Evolutionary conservation across 2,888 invertebrate species (phyloP).

Genomic region (Didymodactylos carnosus): DNA sequence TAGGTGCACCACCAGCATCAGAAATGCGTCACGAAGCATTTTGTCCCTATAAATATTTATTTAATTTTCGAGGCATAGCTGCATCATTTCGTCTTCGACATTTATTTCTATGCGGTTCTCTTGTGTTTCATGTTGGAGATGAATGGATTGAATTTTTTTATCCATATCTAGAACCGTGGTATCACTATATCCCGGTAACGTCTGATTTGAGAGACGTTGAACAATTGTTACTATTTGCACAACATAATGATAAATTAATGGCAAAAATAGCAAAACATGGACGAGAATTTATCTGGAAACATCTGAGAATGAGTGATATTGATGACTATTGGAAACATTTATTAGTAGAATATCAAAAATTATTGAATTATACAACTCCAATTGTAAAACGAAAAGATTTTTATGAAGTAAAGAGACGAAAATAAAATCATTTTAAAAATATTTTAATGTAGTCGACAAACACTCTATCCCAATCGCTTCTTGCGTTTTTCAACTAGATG

Average conservation of each 20-base stretch:
- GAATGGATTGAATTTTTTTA: conserved; percentile 93
- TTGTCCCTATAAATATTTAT: conserved; percentile 50
- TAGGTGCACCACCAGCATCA: conserved; percentile 57
- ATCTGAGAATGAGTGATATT: conserved; percentile 59
- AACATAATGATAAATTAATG: conserved; percentile 51
- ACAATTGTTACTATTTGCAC: conserved; percentile 53
- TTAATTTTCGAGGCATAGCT: conserved; percentile 87
- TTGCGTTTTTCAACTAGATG: too few species aligned
- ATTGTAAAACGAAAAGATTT: not conserved
- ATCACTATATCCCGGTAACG: conserved; percentile 73
- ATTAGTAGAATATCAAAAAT: conserved; percentile 44
- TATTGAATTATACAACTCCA: not conserved
- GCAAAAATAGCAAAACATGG: conserved; percentile 60
- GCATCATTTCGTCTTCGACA: conserved; percentile 92
- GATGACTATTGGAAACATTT: conserved; percentile 66
- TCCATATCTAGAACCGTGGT: conserved; percentile 67
- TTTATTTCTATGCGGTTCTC: conserved; percentile 68
- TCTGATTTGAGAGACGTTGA: conserved; percentile 50
- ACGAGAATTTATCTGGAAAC: conserved; percentile 57
- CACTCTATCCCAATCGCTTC: too few species aligned
- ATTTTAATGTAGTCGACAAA: too few species aligned
- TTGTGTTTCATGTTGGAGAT: conserved; percentile 77
- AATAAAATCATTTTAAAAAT: too few species aligned
- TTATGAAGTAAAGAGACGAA: not conserved
- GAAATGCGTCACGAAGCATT: not conserved